Conservation (phyloP, 2,888 invertebrate genomes). For the Tolmerus cingulatus region DNA sequence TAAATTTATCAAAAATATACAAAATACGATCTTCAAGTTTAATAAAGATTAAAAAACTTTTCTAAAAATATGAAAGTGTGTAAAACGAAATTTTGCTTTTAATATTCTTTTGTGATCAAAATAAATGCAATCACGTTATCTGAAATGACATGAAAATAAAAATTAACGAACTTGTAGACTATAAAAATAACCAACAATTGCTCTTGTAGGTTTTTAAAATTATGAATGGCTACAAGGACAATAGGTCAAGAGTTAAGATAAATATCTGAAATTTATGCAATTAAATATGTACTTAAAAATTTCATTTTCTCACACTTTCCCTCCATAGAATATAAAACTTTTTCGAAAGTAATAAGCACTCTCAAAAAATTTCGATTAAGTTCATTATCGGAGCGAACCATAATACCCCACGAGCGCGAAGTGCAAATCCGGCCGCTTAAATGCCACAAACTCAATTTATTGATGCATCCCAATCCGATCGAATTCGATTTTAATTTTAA, state of each 20-base stretch:
- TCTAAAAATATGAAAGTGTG: too few species aligned
- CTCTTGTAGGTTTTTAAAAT: too few species aligned
- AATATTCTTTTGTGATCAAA: too few species aligned
- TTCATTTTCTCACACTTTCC: not conserved
- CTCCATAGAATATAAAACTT: not conserved
- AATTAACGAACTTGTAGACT: too few species aligned
- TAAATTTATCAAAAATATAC: too few species aligned
- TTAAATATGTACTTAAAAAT: not conserved
- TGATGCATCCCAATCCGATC: not conserved
- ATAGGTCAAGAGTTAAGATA: not conserved
- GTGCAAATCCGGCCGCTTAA: not conserved
- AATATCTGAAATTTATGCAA: not conserved
- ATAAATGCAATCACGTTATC: too few species aligned
- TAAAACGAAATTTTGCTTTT: too few species aligned
- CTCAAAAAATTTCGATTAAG: not conserved
- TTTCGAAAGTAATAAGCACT: not conserved
- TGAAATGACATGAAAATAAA: too few species aligned
- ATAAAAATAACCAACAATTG: too few species aligned
- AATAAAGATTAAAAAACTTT: too few species aligned
- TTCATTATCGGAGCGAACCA: not conserved
- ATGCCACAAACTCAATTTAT: not conserved
- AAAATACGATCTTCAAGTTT: too few species aligned
- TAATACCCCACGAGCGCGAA: not conserved
- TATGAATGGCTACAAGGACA: too few species aligned
- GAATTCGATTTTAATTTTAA: not conserved